These are phyloP conservation scores for Bungarus multicinctus DNA, from an alignment of 2,113 vertebrate genomes.

Conservation along the genomic window DNA sequence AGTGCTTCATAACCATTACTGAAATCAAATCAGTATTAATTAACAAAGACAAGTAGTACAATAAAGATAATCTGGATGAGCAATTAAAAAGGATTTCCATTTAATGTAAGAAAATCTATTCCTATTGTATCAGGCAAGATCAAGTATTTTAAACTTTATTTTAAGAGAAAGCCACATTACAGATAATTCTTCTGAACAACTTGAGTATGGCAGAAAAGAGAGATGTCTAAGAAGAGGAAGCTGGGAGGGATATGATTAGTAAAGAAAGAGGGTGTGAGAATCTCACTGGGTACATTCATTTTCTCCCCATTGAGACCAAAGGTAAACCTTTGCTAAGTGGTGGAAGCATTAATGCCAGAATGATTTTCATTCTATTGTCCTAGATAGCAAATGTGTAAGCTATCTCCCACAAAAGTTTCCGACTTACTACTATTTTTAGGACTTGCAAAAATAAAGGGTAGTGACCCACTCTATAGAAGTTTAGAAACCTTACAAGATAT, in stretches of 20 bases:
- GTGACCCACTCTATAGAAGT: background rate
- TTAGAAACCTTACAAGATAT: background rate
- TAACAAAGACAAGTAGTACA: background rate
- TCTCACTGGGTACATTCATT: background rate
- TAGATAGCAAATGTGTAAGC: background rate
- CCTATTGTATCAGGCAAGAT: background rate
- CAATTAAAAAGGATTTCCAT: background rate
- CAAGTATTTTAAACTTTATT: background rate
- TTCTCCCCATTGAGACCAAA: too few species aligned
- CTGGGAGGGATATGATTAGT: background rate
- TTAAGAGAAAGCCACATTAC: background rate
- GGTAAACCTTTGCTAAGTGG: background rate
- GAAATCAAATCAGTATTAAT: background rate
- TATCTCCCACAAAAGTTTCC: background rate
- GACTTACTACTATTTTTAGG: background rate
- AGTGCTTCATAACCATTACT: background rate
- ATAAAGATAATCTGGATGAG: background rate
- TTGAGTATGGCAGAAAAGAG: background rate
- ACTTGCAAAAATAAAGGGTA: background rate
- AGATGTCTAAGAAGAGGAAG: background rate
- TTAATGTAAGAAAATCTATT: background rate
- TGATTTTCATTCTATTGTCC: background rate
- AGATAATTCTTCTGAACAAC: background rate
- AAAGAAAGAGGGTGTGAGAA: background rate
- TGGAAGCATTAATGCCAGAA: background rate